phyloP scores from a whole-genome alignment of 1,140 invertebrate genomes.

The Bombus waltoni region DNA sequence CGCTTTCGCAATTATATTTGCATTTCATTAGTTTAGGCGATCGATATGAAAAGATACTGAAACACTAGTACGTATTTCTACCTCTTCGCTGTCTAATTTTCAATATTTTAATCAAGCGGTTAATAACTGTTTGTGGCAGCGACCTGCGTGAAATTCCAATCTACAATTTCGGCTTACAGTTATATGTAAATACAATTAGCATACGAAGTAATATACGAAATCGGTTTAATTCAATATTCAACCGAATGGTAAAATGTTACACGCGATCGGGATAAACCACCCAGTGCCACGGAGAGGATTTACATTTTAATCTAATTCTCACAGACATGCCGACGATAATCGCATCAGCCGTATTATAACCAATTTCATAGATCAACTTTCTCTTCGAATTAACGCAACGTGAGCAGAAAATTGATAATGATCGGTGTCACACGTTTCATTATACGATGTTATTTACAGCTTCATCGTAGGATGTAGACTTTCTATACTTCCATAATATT shows the following conservation, averaged over 20 bases:
- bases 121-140: not conserved
- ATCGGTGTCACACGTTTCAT: not conserved
- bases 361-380: slow-evolving; percentile 11
- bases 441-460: not conserved
- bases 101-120: not conserved
- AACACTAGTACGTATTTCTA: too few species aligned
- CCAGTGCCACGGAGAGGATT: slow-evolving; percentile 1
- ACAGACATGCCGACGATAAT: not conserved
- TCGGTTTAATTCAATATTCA: slow-evolving; percentile 38
- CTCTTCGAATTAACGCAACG: not conserved
- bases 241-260: slow-evolving; percentile 5
- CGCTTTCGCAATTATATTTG: not conserved
- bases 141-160: slow-evolving; percentile 17
- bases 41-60: too few species aligned
- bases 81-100: not conserved
- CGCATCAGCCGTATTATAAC: slow-evolving; percentile 2
- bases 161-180: not conserved
- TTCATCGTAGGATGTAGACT: not conserved
- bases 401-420: not conserved
- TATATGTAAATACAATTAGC: slow-evolving; percentile 15
- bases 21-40: too few species aligned
- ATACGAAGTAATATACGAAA: slow-evolving; percentile 27
- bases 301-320: slow-evolving; percentile 21
- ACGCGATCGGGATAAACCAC: slow-evolving; percentile 34
- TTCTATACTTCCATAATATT: not conserved